phyloP scores from a whole-genome alignment of 2,797 vertebrate genomes.

The Hydrocynus forskahlii region DNA sequence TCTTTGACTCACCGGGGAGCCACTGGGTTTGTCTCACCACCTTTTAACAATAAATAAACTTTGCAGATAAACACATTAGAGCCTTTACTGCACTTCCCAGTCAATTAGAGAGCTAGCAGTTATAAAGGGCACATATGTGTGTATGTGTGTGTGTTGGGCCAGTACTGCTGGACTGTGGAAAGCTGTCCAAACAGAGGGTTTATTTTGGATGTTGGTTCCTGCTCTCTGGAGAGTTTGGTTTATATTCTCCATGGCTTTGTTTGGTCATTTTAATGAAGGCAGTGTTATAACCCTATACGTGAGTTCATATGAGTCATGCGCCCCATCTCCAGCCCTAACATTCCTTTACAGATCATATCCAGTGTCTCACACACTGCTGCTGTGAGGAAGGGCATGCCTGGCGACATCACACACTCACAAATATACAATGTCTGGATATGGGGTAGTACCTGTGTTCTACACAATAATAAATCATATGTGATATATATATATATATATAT shows the following conservation, averaged over 20 bases:
- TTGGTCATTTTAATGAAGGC: constrained; percentile 42
- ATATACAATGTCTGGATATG: background rate
- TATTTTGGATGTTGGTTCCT: constrained; percentile 46
- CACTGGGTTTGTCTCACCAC: constrained; percentile 25
- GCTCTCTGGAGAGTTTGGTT: constrained; percentile 39
- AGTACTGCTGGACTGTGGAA: constrained; percentile 27
- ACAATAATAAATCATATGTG: too few relatives aligned
- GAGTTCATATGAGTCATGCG: constrained; percentile 34
- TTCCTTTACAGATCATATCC: constrained; percentile 19
- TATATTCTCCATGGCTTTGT: constrained; percentile 44
- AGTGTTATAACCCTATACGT: constrained; percentile 32
- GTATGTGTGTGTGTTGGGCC: constrained; percentile 28
- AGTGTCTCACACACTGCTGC: constrained; percentile 13
- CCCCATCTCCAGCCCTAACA: constrained; percentile 32
- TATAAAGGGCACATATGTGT: constrained; percentile 7
- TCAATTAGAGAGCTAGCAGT: constrained; percentile 29
- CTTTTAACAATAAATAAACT: constrained; percentile 50
- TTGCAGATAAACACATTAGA: constrained; percentile 49
- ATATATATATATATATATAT: background rate
- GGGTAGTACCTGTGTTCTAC: background rate
- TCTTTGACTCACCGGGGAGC: constrained; percentile 41
- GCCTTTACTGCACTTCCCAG: constrained; percentile 33
- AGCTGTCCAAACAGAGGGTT: constrained; percentile 38
- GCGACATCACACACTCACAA: background rate
- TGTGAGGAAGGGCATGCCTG: background rate